Evolutionary conservation across 1,140 invertebrate genomes (phyloP).

Genomic region (Trachymyrmex cornetzi): DNA sequence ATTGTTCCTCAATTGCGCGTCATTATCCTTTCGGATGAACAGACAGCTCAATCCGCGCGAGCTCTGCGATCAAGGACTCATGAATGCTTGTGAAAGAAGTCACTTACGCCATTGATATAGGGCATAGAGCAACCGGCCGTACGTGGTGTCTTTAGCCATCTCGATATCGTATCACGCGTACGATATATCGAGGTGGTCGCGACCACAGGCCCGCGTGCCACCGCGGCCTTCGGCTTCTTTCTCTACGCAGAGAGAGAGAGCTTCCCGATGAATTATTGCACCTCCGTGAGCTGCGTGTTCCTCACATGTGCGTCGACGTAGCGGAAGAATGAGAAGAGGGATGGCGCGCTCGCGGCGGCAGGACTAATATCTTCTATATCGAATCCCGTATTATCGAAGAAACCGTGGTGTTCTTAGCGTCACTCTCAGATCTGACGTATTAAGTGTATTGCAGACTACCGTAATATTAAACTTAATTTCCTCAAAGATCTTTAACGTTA

Average conservation of each 20-base stretch:
- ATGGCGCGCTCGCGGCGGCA: constrained; percentile 2
- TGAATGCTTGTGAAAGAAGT: neutral
- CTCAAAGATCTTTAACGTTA: neutral
- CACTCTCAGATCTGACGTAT: neutral
- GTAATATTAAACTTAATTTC: constrained; percentile 1
- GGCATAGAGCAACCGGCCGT: constrained; percentile 65
- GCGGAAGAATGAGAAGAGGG: constrained; percentile 36
- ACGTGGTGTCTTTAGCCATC: constrained; percentile 73
- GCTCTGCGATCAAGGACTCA: neutral
- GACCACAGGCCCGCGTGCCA: constrained; percentile 71
- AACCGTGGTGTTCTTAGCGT: neutral
- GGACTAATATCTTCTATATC: constrained; percentile 24
- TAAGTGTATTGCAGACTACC: neutral
- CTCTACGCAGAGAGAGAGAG: constrained; percentile 66
- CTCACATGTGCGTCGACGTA: constrained; percentile 13
- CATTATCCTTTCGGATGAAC: neutral
- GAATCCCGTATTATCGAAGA: neutral
- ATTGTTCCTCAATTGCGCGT: constrained; percentile 14
- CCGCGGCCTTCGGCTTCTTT: constrained; percentile 70
- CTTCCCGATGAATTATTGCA: constrained; percentile 73
- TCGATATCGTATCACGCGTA: constrained; percentile 73
- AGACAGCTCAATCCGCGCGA: neutral
- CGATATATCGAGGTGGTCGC: constrained; percentile 71
- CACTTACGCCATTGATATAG: constrained; percentile 47
- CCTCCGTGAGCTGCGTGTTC: constrained; percentile 5